These are phyloP conservation scores for Leptobrachium ailaonicum DNA, from an alignment of 2,113 vertebrate genomes.

Conservation along the genomic window DNA sequence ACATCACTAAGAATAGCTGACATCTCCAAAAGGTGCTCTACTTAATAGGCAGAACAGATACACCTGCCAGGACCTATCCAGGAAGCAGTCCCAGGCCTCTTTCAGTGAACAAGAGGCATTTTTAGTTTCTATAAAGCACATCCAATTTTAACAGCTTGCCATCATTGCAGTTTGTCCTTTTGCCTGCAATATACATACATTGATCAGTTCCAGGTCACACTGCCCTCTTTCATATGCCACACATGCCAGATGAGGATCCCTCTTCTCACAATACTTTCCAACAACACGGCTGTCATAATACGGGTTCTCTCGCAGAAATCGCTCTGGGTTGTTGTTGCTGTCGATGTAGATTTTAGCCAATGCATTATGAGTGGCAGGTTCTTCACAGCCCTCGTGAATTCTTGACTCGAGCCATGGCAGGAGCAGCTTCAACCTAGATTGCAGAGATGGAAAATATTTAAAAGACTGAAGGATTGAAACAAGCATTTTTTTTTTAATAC, in stretches of 20 bases:
- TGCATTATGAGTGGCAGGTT: conserved; percentile 95
- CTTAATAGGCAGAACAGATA: too few relatives aligned
- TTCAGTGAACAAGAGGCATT: too few relatives aligned
- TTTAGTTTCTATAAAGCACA: too few relatives aligned
- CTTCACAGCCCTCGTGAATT: conserved; percentile 96
- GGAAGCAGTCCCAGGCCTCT: too few relatives aligned
- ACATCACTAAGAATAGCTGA: too few relatives aligned
- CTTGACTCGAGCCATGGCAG: conserved; percentile 95
- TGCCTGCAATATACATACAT: conserved; percentile 69
- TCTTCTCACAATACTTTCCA: conserved; percentile 98
- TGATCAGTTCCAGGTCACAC: conserved; percentile 94
- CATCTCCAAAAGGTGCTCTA: too few relatives aligned
- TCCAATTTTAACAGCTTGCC: too few relatives aligned
- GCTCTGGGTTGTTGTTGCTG: conserved; percentile 97
- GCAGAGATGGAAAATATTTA: neutral
- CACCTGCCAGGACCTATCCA: too few relatives aligned
- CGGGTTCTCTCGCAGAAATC: conserved; percentile 95
- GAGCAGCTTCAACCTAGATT: conserved; percentile 87
- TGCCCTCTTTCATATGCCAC: conserved; percentile 96
- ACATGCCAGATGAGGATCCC: conserved; percentile 94
- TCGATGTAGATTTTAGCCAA: conserved; percentile 98
- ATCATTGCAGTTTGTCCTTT: too few relatives aligned
- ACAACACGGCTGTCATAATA: conserved; percentile 95
- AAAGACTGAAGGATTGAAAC: too few relatives aligned
- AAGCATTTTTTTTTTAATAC: too few relatives aligned